Base-by-base conservation (phyloP, 2,888 invertebrate genomes). In the Linyphia triangularis region DNA sequence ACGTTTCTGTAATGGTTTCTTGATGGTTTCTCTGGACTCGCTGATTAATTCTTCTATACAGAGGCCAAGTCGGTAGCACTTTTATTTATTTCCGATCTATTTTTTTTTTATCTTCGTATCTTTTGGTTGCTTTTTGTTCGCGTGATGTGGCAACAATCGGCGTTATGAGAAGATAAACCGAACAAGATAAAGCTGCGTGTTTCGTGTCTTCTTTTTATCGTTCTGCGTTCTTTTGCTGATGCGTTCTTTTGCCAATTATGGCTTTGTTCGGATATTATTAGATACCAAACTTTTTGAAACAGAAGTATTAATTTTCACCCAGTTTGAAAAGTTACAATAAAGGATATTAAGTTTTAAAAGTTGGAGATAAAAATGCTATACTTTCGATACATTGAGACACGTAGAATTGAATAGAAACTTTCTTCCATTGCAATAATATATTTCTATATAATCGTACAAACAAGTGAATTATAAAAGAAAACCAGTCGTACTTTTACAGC, bases 1-100 rank as follows among this genome's bases (percentile, higher is more conserved):
- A 69, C 67, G 69, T 81, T 57, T 57, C 69, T 28, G 59, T 81
- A 81, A 81, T 81, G 81, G 81, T 81, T 81, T 69, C 81, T 69
- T 81, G 81, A 81, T 81, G 81, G 69, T 81, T 79, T 69, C 79
- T 43, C 57, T n/a, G 33, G 81, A 33, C 65, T 30, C 51, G 19
- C 81, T 70, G 81, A 81, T 81, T 81, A 81, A 81, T 81, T 81
- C 69, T 59, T 69, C 57, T 69, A 59, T 81, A n/a, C 19, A 3
- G 37, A 59, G 57, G 57, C 67, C 69, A 33, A 69, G 57, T 69
- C 57, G 37, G 67, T 69, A 37, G 67, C 69, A 33, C 81, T 65
- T 79, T 57, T 81, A 59, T 81, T 81, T 81, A 69, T 81, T 81
- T 81, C 51, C n/a, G 57, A 28, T 73, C 16, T n/a, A n/a, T 40